Base-by-base conservation (phyloP, 2,888 invertebrate species). In the Deladenus siricidicola region DNA sequence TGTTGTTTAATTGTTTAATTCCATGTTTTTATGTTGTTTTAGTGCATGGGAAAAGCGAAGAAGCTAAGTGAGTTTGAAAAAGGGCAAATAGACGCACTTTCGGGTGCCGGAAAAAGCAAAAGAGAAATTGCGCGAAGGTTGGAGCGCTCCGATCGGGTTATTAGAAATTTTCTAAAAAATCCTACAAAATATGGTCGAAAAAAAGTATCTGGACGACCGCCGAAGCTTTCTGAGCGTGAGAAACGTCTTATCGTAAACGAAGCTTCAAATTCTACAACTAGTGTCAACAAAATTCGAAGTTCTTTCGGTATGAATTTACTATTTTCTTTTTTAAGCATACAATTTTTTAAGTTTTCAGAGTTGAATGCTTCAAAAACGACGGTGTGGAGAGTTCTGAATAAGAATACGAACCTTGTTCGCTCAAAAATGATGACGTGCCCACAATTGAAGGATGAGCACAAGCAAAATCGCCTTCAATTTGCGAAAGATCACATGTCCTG, bases 401-500 rank as follows among this genome's bases (percentile, higher is more conserved):
- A 45, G 19, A 19, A 39, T 53, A 26, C 56, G 19, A 1, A 42
- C 59, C 17, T 56, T 23, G 4, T n/a, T 17, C 56, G 23, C n/a
- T 24, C n/a, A 28, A 56, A 56, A 56, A 56, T 56, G 56, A 51
- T 26, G 56, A 24, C 55, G 17, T 17, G 23, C 24, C 56, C 56
- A 50, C 23, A 28, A 42, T 21, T 55, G 19, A 52, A 17, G 3
- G 39, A 30, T 21, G 28, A 52, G 19, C 64, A 65, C 19, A 53
- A 23, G 29, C 30, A 1, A 3, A 29, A 21, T 23, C 56, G 65
- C 1, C 29, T 62, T n/a, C 34, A 24, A 19, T 65, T 66, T 26
- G 66, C 62, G 0, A 2, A 29, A 30, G 24, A 2, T 1, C 28
- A 67, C 4, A 30, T 67, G 30, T 42, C 58, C 54, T 52, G 42